These are phyloP conservation scores for Drosophila pandora DNA, from an alignment of 1,140 invertebrate species.

Conservation along the genomic window DNA sequence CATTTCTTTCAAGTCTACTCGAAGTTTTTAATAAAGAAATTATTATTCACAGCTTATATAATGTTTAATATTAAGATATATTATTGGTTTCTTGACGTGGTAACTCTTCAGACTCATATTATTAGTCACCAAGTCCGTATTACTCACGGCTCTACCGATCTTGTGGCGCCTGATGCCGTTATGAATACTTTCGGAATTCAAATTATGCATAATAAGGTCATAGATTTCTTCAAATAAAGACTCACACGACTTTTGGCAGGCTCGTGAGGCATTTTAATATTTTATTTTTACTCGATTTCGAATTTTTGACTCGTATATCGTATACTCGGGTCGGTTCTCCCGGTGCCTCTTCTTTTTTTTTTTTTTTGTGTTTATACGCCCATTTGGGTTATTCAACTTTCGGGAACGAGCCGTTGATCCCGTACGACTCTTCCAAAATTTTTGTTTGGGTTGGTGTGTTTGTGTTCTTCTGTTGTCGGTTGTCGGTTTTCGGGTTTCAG, in stretches of 20 bases:
- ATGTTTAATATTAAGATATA: no score
- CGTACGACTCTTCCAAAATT: constrained; percentile 73
- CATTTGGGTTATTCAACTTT: constrained; percentile 80
- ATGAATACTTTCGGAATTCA: constrained; percentile 25
- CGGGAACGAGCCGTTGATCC: constrained; percentile 76
- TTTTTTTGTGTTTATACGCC: constrained; percentile 70
- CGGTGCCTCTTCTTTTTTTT: constrained; percentile 19
- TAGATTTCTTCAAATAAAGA: constrained; percentile 38
- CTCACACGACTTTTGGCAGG: constrained; percentile 6
- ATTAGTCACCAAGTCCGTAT: not conserved
- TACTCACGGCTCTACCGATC: not conserved
- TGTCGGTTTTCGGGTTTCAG: constrained; percentile 24
- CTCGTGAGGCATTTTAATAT: constrained; percentile 3
- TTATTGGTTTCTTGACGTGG: no score
- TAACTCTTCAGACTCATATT: no score
- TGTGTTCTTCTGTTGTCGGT: constrained; percentile 13
- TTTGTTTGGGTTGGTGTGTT: constrained; percentile 32
- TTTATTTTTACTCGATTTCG: constrained; percentile 16
- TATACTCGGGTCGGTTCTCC: not conserved
- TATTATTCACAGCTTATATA: no score
- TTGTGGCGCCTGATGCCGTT: constrained; percentile 3
- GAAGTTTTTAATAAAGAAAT: no score
- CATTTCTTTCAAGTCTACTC: not conserved
- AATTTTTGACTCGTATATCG: constrained; percentile 13
- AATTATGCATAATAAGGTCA: constrained; percentile 55